These are phyloP conservation scores for Magallana gigas DNA, from an alignment of 1,140 invertebrate species.

Conservation along the genomic window DNA sequence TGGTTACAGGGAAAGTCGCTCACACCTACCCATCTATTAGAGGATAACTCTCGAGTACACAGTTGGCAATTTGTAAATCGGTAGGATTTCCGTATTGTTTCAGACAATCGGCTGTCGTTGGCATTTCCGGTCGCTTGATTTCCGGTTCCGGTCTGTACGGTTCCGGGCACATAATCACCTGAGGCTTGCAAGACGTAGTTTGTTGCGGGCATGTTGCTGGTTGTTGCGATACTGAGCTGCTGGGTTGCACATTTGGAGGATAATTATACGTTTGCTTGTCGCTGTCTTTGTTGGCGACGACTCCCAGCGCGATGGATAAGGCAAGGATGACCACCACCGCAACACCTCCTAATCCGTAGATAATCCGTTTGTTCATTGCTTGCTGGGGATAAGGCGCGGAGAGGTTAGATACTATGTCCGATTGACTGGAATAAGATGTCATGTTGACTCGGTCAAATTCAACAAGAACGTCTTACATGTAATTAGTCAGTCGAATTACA, in stretches of 20 bases:
- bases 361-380: slow-evolving; percentile 19
- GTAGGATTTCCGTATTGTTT: slow-evolving; percentile 19
- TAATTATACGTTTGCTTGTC: background rate
- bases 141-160: background rate
- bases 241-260: background rate
- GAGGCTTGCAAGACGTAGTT: background rate
- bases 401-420: slow-evolving; percentile 7
- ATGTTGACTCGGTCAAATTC: background rate
- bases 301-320: background rate
- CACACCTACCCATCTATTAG: slow-evolving; percentile 23
- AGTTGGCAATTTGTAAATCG: slow-evolving; percentile 6
- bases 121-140: background rate
- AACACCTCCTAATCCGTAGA: background rate
- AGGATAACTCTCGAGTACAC: slow-evolving; percentile 18
- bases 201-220: background rate
- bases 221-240: background rate
- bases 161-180: slow-evolving; percentile 1
- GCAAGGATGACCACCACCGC: background rate
- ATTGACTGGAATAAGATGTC: background rate
- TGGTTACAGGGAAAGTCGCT: background rate
- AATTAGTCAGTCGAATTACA: too few species aligned
- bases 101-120: background rate
- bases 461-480: too few species aligned
- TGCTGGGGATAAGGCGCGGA: background rate
- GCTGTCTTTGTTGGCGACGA: background rate